Evolutionary conservation across 2,888 invertebrate species (phyloP), one percentile per base, ranked within the genome.

Genomic region (Eristalis pertinax): DNA sequence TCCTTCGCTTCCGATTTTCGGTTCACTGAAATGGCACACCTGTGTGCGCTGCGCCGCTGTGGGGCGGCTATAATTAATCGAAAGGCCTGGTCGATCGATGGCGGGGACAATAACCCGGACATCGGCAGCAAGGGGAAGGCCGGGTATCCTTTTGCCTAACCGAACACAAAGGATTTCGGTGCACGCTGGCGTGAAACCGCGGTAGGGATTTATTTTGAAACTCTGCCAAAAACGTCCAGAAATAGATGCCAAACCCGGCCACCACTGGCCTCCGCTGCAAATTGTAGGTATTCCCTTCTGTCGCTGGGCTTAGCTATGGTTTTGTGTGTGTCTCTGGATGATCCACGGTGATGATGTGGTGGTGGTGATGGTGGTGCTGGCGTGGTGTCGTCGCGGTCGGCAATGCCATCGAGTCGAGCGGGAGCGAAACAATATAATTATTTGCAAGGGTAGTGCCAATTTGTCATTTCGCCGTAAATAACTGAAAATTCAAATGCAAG

Each of bases 401-500:
- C 2, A n/a, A 43, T 43, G 43, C 15, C 43, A 43, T n/a, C n/a
- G 43, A 13, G 43, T 43, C 26, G 26, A 4, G 26, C 26, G 7
- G 32, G 29, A 29, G 50, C 77, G 82, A 70, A 85, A 86, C 85
- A 86, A 86, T 86, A 86, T 86, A 86, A 86, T 86, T 82, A 86
- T 82, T 86, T 86, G 82, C 69, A 74, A 86, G 85, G 82, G 77
- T 82, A 65, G 77, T 82, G 85, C 74, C 82, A 82, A 86, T 82
- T 86, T 86, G 82, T 86, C 85, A 82, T 82, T 86, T 81, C 43
- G 35, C 85, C 60, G 77, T 85, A 86, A 86, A 86, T 86, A 86
- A 82, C 77, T 82, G 11, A 67, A 82, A 78, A 86, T 77, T 73
- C 73, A 85, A 85, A 64, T 65, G 50, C 50, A 50, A 50, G 19